phyloP scores from a whole-genome alignment of 2,888 invertebrate genomes.

The Lumbricus terrestris region DNA sequence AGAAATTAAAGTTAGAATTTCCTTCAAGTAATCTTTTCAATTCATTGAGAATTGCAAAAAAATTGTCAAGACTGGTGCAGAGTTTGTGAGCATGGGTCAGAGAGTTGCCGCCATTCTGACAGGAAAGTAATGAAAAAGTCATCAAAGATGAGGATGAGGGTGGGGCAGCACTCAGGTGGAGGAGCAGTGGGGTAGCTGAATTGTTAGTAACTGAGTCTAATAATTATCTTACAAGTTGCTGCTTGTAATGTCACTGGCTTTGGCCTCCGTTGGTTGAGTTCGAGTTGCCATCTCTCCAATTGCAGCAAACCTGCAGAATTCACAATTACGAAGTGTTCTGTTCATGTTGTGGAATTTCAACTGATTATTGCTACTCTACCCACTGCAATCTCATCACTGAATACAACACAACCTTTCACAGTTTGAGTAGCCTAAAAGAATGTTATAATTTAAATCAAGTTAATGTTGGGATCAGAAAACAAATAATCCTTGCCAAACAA shows the following conservation, averaged over 20 bases:
- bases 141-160: neutral
- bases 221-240: constrained; percentile 26
- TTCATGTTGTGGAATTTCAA: neutral
- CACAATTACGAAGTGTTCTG: neutral
- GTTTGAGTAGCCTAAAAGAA: neutral
- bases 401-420: neutral
- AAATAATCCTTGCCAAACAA: neutral
- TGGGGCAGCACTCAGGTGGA: no score
- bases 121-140: neutral
- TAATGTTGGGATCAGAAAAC: neutral
- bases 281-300: constrained; percentile 37
- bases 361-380: neutral
- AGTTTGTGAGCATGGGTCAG: neutral
- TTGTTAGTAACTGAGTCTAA: neutral
- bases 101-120: neutral
- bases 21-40: no score
- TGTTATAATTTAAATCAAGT: neutral
- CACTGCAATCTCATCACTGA: no score
- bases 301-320: constrained; percentile 33
- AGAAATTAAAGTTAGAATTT: no score
- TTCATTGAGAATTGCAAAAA: no score
- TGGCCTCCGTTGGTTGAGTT: neutral
- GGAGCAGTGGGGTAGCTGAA: neutral
- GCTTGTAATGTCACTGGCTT: neutral
- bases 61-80: no score